A percentile compares a stretch with the other conserved stretches of the same genome.
Conservation (phyloP, 2,888 invertebrate genomes). For the Arctia plantaginis region DNA sequence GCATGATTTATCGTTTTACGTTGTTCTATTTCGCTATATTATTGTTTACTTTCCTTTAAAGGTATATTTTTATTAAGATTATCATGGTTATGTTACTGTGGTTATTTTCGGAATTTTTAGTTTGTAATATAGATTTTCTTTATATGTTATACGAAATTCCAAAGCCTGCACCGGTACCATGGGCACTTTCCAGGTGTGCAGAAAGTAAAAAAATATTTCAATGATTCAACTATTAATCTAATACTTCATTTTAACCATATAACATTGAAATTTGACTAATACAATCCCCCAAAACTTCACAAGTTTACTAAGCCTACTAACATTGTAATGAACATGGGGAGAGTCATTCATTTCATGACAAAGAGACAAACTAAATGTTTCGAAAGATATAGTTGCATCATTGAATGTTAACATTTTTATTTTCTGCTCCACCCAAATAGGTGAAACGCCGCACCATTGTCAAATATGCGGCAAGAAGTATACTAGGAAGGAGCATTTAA, state of each 20-base stretch:
- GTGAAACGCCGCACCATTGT: slow-evolving; percentile 95
- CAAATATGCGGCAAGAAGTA: slow-evolving; percentile 95
- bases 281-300: slow-evolving; percentile 49
- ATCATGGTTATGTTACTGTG: slow-evolving; percentile 29
- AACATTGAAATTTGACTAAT: slow-evolving; percentile 51
- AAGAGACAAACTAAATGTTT: slow-evolving; percentile 66
- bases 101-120: slow-evolving; percentile 66
- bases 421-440: slow-evolving; percentile 85
- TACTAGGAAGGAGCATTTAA: slow-evolving; percentile 95
- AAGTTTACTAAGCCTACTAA: slow-evolving; percentile 45
- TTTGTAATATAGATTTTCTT: slow-evolving; percentile 57
- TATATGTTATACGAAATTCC: slow-evolving; percentile 59
- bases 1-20: slow-evolving; percentile 10
- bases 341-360: slow-evolving; percentile 41
- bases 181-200: slow-evolving; percentile 73
- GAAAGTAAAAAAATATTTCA: slow-evolving; percentile 79
- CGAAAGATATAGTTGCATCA: slow-evolving; percentile 82
- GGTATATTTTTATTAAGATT: slow-evolving; percentile 16
- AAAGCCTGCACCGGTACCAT: slow-evolving; percentile 78
- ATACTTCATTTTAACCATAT: slow-evolving; percentile 36
- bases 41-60: neutral
- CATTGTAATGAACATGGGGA: slow-evolving; percentile 47
- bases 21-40: neutral
- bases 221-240: slow-evolving; percentile 83
- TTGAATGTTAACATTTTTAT: slow-evolving; percentile 83